Percentiles rank a stretch among this genome's conserved stretches.
Conservation (phyloP, 53 echinoderm and acorn worm species). For the Echinometra lucunter region DNA sequence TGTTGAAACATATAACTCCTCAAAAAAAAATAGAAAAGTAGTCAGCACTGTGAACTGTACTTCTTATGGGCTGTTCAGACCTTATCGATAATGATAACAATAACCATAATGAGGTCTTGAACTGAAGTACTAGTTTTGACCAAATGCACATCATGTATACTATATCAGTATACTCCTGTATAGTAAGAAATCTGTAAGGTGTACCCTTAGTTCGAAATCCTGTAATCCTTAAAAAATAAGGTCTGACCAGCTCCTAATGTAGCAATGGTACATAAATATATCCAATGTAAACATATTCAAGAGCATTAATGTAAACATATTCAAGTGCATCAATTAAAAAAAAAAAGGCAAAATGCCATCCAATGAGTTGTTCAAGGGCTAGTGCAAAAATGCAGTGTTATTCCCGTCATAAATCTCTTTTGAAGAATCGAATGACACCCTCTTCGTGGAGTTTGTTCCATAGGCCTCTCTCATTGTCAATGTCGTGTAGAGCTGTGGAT, state of each 20-base stretch:
- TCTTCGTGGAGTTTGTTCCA: constrained; percentile 93
- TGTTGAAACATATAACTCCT: too few relatives aligned
- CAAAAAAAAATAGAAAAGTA: not conserved
- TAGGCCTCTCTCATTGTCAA: constrained; percentile 87
- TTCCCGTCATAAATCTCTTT: constrained; percentile 78
- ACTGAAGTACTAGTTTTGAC: too few relatives aligned
- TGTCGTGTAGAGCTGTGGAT: constrained; percentile 85
- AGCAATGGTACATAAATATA: not conserved
- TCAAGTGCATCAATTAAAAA: not conserved
- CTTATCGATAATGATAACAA: too few relatives aligned
- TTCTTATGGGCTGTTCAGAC: too few relatives aligned
- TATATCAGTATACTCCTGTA: too few relatives aligned
- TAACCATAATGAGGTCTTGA: too few relatives aligned
- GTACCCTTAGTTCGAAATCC: too few relatives aligned
- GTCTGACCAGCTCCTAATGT: not conserved
- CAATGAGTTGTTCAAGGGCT: not conserved
- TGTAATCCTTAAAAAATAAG: not conserved
- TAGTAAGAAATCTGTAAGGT: too few relatives aligned
- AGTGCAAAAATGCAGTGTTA: not conserved
- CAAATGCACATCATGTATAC: too few relatives aligned
- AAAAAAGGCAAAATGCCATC: not conserved
- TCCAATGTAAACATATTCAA: not conserved
- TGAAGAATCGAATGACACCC: constrained; percentile 87
- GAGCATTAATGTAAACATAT: not conserved
- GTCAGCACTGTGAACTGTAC: too few relatives aligned